Conservation (phyloP, 2,113 vertebrate genomes). For the Phaetusa simplex region DNA sequence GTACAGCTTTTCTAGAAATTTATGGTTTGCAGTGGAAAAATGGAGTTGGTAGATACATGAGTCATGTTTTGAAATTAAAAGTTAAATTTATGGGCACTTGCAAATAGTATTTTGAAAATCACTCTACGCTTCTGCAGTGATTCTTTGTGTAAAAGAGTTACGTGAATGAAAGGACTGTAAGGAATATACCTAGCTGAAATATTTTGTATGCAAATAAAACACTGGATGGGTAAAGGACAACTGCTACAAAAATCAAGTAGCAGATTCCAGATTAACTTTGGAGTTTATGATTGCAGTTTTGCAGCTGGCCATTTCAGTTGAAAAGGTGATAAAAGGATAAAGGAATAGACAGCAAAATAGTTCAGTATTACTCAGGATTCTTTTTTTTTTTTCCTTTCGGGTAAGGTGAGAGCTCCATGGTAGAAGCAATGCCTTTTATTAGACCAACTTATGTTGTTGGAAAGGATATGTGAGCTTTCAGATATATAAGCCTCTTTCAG, state of each 20-base stretch:
- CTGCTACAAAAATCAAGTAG: background rate
- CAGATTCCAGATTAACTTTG: background rate
- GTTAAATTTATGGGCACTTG: background rate
- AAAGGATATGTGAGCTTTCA: background rate
- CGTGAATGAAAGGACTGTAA: background rate
- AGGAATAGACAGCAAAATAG: background rate
- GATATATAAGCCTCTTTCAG: background rate
- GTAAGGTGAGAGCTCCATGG: background rate
- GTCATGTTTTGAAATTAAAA: background rate
- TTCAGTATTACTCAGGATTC: background rate
- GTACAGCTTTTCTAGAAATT: background rate
- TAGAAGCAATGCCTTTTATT: background rate
- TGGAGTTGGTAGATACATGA: background rate
- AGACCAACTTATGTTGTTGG: background rate
- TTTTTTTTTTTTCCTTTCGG: background rate
- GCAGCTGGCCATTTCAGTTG: background rate
- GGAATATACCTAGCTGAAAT: background rate
- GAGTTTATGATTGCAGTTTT: background rate
- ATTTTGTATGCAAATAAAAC: background rate
- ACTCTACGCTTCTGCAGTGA: background rate
- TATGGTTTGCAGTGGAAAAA: background rate
- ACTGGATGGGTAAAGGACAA: background rate
- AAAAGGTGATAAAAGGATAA: background rate
- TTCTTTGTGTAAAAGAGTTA: background rate
- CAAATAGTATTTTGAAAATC: background rate